Evolutionary conservation across 2,888 invertebrate species (phyloP).

Genomic region (Cylindroiulus punctatus): DNA sequence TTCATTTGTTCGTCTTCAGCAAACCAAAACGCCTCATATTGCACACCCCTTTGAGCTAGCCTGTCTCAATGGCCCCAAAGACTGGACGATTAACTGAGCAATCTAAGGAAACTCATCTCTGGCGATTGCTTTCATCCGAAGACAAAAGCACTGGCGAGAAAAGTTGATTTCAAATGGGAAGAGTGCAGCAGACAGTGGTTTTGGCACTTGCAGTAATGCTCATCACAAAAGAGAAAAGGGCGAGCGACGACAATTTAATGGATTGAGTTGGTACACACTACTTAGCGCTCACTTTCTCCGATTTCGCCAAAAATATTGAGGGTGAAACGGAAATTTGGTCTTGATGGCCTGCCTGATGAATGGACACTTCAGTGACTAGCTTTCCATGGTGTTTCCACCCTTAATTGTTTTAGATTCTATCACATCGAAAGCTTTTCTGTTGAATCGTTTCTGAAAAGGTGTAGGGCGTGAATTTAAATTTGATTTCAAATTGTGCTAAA

Average conservation of each 20-base stretch:
- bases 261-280: slow-evolving; percentile 28
- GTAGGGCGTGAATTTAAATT: too few species aligned
- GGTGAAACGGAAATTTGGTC: slow-evolving; percentile 42
- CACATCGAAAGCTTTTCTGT: neutral
- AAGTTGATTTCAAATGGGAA: slow-evolving; percentile 34
- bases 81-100: slow-evolving; percentile 21
- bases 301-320: slow-evolving; percentile 1
- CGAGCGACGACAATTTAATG: slow-evolving; percentile 22
- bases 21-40: neutral
- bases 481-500: too few species aligned
- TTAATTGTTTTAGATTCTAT: neutral
- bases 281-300: slow-evolving; percentile 31
- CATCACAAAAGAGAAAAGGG: neutral
- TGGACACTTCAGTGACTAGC: neutral
- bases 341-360: neutral
- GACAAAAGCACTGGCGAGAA: slow-evolving; percentile 7
- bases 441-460: neutral
- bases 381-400: neutral
- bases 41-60: neutral
- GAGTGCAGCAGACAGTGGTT: neutral
- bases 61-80: neutral
- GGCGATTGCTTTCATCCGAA: slow-evolving; percentile 7
- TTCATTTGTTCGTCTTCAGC: neutral
- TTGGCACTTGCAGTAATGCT: slow-evolving; percentile 23
- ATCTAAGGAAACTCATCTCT: slow-evolving; percentile 3